Evolutionary conservation across 2,113 vertebrate genomes (phyloP).

Genomic region (Trichomycterus rosablanca): DNA sequence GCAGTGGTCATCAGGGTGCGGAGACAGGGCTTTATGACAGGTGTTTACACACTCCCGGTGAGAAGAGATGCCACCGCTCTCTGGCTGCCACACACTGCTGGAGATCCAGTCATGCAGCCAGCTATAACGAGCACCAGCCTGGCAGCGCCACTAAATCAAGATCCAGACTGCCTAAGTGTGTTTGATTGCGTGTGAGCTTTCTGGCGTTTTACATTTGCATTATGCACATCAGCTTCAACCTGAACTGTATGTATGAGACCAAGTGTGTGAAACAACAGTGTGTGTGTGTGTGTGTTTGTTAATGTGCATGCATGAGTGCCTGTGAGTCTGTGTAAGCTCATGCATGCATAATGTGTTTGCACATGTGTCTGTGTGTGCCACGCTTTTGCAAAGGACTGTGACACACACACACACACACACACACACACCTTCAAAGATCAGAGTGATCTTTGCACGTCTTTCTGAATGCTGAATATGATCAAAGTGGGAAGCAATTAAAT

Average conservation of each 20-base stretch:
- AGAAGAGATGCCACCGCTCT: slow-evolving; percentile 2
- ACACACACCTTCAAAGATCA: slow-evolving; percentile 27
- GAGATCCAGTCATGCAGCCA: slow-evolving; percentile 14
- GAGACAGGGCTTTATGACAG: slow-evolving; percentile 25
- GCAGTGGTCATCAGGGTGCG: slow-evolving; percentile 22
- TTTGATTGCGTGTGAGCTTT: slow-evolving; percentile 1
- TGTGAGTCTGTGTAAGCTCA: slow-evolving; percentile 4
- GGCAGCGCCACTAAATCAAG: not conserved
- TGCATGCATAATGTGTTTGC: not conserved
- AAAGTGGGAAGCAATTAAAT: slow-evolving; percentile 33
- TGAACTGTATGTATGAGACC: slow-evolving; percentile 13
- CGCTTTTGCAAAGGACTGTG: not conserved
- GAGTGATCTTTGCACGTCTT: slow-evolving; percentile 16
- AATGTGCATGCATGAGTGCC: slow-evolving; percentile 2
- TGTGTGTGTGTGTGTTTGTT: not conserved
- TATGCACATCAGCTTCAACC: slow-evolving; percentile 3
- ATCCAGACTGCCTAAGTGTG: slow-evolving; percentile 20
- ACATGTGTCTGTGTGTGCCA: not conserved
- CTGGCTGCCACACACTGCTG: slow-evolving; percentile 4
- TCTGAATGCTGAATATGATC: slow-evolving; percentile 25
- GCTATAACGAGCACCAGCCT: slow-evolving; percentile 28
- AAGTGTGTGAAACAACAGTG: not conserved
- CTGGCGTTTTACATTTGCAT: slow-evolving; percentile 12
- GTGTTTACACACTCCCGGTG: slow-evolving; percentile 33
- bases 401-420: slow-evolving; percentile 14